A percentile compares a stretch with the other conserved stretches of the same genome.
phyloP scores from a whole-genome alignment of 2,797 vertebrate genomes.

The Myioborus miniatus region DNA sequence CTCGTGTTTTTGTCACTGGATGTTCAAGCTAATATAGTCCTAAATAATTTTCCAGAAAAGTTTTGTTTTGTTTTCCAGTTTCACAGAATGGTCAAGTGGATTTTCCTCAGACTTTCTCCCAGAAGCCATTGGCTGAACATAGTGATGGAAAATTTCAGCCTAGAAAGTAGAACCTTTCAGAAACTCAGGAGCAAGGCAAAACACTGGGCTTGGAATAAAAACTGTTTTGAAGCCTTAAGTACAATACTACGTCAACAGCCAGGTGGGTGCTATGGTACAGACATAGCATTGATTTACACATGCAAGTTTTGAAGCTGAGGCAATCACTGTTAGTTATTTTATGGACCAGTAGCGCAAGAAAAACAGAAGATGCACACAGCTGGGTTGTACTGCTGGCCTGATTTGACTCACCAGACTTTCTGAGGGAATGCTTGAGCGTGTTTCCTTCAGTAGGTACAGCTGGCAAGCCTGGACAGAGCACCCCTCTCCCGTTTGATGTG shows the following conservation, averaged over 20 bases:
- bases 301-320: background rate
- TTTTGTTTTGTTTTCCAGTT: constrained; percentile 66
- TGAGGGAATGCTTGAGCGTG: constrained; percentile 58
- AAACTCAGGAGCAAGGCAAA: constrained; percentile 73
- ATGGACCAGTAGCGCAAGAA: constrained; percentile 20
- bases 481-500: constrained; percentile 35
- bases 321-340: constrained; percentile 34
- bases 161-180: constrained; percentile 77
- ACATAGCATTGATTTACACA: background rate
- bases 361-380: constrained; percentile 24
- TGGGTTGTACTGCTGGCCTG: constrained; percentile 11
- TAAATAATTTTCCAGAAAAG: constrained; percentile 35
- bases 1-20: background rate
- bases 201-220: constrained; percentile 42
- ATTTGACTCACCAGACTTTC: constrained; percentile 59
- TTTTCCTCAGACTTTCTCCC: constrained; percentile 75
- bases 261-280: background rate
- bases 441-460: constrained; percentile 54
- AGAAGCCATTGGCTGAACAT: constrained; percentile 74
- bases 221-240: constrained; percentile 30
- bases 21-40: background rate
- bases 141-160: constrained; percentile 80
- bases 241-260: background rate
- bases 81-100: constrained; percentile 70
- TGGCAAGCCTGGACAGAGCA: constrained; percentile 47